Evolutionary conservation across 1,140 invertebrate species (phyloP).

Genomic region (Lethocerus indicus): DNA sequence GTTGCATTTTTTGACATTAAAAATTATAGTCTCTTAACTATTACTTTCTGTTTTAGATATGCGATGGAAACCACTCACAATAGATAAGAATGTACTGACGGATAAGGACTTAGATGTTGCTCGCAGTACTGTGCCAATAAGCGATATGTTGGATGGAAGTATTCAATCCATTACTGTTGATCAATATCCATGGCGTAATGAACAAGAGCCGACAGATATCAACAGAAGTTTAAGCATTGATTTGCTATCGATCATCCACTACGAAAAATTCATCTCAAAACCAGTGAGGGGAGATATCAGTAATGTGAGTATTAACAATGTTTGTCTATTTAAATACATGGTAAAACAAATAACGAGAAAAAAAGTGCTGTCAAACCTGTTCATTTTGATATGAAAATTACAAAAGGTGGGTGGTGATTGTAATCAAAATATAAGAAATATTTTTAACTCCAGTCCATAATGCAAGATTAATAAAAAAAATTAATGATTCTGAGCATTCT

Average conservation of each 20-base stretch:
- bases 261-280: slow-evolving; percentile 42
- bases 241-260: slow-evolving; percentile 47
- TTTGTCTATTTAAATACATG: too few relatives aligned
- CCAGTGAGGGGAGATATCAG: too few relatives aligned
- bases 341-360: too few relatives aligned
- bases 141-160: not conserved
- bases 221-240: slow-evolving; percentile 37
- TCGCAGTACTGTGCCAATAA: slow-evolving; percentile 3
- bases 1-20: not conserved
- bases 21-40: not conserved
- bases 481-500: too few relatives aligned
- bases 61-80: slow-evolving; percentile 16
- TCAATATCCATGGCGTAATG: slow-evolving; percentile 31
- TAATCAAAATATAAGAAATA: too few relatives aligned
- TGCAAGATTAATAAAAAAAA: too few relatives aligned
- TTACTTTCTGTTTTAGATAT: not conserved
- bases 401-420: too few relatives aligned
- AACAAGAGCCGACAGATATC: slow-evolving; percentile 45
- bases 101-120: not conserved
- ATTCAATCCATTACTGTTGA: slow-evolving; percentile 1
- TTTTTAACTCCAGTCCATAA: too few relatives aligned
- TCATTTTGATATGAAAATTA: slow-evolving; percentile 43
- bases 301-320: too few relatives aligned
- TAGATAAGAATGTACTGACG: slow-evolving; percentile 17
- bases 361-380: slow-evolving; percentile 13